Percentiles rank a stretch among this genome's conserved stretches.
Conservation (phyloP, 2,888 invertebrate species). For the Zygothrica quintamaculata region DNA sequence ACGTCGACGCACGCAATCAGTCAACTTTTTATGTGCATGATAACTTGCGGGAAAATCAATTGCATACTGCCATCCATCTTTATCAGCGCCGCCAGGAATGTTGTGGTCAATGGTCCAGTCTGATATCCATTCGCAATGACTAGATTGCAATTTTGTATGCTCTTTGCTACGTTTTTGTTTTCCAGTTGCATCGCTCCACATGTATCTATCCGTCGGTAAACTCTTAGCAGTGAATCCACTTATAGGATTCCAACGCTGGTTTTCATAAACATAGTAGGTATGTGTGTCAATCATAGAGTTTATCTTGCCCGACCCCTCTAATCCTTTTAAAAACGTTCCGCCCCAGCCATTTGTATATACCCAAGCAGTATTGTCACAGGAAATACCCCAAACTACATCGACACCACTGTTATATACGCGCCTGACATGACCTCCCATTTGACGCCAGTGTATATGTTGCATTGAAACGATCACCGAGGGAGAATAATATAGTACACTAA, state of each 20-base stretch:
- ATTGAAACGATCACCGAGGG: slow-evolving; percentile 88
- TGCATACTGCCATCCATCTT: slow-evolving; percentile 97
- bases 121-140: slow-evolving; percentile 95
- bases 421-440: slow-evolving; percentile 94
- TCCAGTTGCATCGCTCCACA: slow-evolving; percentile 96
- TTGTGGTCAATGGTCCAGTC: slow-evolving; percentile 97
- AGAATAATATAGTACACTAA: slow-evolving; percentile 86
- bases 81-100: slow-evolving; percentile 94
- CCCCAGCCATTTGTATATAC: slow-evolving; percentile 96
- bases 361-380: slow-evolving; percentile 95
- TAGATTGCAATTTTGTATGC: slow-evolving; percentile 92
- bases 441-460: slow-evolving; percentile 92
- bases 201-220: slow-evolving; percentile 93
- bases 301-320: slow-evolving; percentile 87
- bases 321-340: slow-evolving; percentile 90
- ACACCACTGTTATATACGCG: slow-evolving; percentile 90
- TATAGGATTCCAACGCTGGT: slow-evolving; percentile 97
- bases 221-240: slow-evolving; percentile 94
- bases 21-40: slow-evolving; percentile 93
- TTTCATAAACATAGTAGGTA: slow-evolving; percentile 95
- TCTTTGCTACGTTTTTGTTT: slow-evolving; percentile 93
- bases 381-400: slow-evolving; percentile 96
- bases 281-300: slow-evolving; percentile 93
- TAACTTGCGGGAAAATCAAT: slow-evolving; percentile 95
- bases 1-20: slow-evolving; percentile 94